A percentile compares a stretch with the other conserved stretches of the same genome.
These are phyloP conservation scores for Frieseomelitta varia DNA, from an alignment of 1,140 invertebrate genomes.

Conservation along the genomic window DNA sequence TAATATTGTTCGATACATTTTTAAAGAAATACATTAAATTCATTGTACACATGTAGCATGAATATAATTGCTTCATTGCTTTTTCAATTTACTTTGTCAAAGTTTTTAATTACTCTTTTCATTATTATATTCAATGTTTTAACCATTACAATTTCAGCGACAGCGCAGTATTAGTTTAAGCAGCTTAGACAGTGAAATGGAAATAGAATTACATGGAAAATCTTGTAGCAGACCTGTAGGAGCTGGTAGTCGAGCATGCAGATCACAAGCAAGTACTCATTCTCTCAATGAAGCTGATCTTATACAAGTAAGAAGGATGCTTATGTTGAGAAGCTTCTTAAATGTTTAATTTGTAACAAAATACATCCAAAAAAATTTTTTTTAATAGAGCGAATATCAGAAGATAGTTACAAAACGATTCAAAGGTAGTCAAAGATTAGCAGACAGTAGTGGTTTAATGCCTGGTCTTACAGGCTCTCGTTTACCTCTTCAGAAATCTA, in stretches of 20 bases:
- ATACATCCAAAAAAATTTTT: slow-evolving; percentile 47
- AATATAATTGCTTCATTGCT: slow-evolving; percentile 36
- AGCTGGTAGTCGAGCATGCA: slow-evolving; percentile 77
- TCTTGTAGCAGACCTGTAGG: slow-evolving; percentile 69
- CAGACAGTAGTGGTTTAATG: slow-evolving; percentile 84
- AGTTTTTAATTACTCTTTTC: slow-evolving; percentile 11
- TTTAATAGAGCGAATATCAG: slow-evolving; percentile 84
- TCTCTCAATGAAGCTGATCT: slow-evolving; percentile 92
- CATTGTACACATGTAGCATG: slow-evolving; percentile 41
- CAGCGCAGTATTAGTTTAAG: slow-evolving; percentile 82
- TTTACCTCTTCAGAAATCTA: slow-evolving; percentile 93
- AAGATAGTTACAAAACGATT: slow-evolving; percentile 83
- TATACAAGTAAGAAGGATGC: slow-evolving; percentile 84
- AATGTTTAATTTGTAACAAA: background rate
- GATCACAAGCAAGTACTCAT: slow-evolving; percentile 89
- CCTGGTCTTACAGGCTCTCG: slow-evolving; percentile 84
- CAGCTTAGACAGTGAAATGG: slow-evolving; percentile 83
- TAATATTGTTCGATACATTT: slow-evolving; percentile 56
- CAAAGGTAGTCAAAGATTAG: slow-evolving; percentile 84
- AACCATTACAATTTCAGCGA: slow-evolving; percentile 72
- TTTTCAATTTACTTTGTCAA: slow-evolving; percentile 45
- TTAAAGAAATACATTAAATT: slow-evolving; percentile 7
- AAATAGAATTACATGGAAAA: slow-evolving; percentile 80
- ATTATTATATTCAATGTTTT: slow-evolving; percentile 16
- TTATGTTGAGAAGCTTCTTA: background rate